A percentile compares a stretch with the other conserved stretches of the same genome.
These are phyloP conservation scores for Arnoldichthys spilopterus DNA, from an alignment of 2,797 vertebrate species.

Conservation along the genomic window DNA sequence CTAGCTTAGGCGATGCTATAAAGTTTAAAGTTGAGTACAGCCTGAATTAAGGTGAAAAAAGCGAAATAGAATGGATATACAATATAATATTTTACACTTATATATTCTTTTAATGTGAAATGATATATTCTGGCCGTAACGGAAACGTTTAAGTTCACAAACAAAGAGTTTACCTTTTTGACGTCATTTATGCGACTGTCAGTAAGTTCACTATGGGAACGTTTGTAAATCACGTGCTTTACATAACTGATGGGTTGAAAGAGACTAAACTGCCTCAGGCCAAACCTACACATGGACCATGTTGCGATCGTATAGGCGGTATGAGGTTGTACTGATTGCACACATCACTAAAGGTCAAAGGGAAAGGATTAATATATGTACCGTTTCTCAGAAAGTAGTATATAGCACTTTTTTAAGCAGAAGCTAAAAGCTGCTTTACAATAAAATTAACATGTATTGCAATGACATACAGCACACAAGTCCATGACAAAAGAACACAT, in stretches of 20 bases:
- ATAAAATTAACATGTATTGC: too few species aligned
- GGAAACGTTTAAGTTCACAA: neutral
- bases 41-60: neutral
- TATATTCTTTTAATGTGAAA: neutral
- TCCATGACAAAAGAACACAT: too few species aligned
- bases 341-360: too few species aligned
- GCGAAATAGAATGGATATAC: neutral
- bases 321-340: too few species aligned
- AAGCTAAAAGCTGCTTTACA: too few species aligned
- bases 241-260: neutral
- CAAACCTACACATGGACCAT: neutral
- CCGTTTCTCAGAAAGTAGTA: too few species aligned
- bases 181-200: neutral
- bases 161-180: neutral
- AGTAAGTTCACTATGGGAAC: neutral
- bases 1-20: neutral
- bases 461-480: too few species aligned
- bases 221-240: neutral
- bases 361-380: too few species aligned
- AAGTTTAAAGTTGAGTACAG: neutral
- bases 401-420: too few species aligned
- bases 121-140: neutral
- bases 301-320: neutral
- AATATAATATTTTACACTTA: neutral
- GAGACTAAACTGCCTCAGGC: neutral